A percentile compares a stretch with the other conserved stretches of the same genome.
These are phyloP conservation scores for Pegea sp. DNA, from an alignment of 23 tunicate species.

Conservation along the genomic window DNA sequence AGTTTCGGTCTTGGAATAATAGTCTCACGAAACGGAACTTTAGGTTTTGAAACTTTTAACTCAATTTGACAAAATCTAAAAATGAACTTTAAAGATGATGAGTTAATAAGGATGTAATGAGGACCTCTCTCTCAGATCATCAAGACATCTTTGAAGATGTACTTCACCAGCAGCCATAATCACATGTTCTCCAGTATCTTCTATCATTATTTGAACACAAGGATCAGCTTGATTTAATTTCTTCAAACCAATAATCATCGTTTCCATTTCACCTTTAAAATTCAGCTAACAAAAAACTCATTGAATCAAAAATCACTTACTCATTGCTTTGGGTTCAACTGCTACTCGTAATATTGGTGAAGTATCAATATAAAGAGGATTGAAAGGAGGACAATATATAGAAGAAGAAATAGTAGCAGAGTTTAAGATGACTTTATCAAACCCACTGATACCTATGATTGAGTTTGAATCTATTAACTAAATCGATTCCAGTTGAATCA, in stretches of 20 bases:
- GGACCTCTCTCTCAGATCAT: conserved; percentile 52
- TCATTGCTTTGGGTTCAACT: conserved; percentile 57
- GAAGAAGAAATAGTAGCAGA: conserved; percentile 82
- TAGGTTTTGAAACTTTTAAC: conserved; percentile 63
- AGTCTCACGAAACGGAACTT: conserved; percentile 97
- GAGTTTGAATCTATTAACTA: background rate
- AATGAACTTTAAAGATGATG: background rate
- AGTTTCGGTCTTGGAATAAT: conserved; percentile 77
- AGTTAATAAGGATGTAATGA: background rate
- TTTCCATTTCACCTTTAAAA: conserved; percentile 56
- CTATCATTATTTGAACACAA: conserved; percentile 74
- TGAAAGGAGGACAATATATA: conserved; percentile 82
- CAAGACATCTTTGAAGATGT: conserved; percentile 84
- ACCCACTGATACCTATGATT: conserved; percentile 53
- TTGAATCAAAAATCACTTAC: conserved; percentile 9
- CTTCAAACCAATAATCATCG: conserved; percentile 54
- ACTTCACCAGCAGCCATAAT: conserved; percentile 90
- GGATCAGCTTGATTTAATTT: conserved; percentile 92
- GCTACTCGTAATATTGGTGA: conserved; percentile 95
- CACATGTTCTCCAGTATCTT: conserved; percentile 97
- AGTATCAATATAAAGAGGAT: conserved; percentile 42
- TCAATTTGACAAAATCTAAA: conserved; percentile 72
- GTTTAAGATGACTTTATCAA: conserved; percentile 56
- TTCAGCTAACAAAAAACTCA: background rate
- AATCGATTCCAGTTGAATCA: background rate